These are phyloP conservation scores for Dolichotis patagonum DNA, from an alignment of 2,113 vertebrate species.

Conservation along the genomic window DNA sequence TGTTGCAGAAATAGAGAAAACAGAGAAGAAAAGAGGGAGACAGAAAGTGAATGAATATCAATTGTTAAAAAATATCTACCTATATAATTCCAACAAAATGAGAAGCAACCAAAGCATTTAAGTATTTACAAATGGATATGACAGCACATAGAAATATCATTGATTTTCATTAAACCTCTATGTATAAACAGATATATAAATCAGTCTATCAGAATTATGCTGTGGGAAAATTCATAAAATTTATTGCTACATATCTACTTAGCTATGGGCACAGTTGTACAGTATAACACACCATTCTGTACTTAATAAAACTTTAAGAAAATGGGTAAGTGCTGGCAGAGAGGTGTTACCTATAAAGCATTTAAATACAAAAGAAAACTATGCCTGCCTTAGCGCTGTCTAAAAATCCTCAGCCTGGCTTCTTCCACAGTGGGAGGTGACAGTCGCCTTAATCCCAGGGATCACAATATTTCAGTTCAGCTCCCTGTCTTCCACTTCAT, in stretches of 20 bases:
- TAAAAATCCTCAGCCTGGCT: not conserved
- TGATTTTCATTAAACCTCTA: not conserved
- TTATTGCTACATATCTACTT: not conserved
- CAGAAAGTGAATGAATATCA: not conserved
- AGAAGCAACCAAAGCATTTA: not conserved
- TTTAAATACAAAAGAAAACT: not conserved
- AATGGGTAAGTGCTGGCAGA: not conserved
- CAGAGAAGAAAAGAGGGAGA: not conserved
- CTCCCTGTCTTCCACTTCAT: not conserved
- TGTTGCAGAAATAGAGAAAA: not conserved
- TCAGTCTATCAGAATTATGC: not conserved
- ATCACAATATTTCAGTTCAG: not conserved
- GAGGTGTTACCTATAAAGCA: not conserved
- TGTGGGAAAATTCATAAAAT: conserved; percentile 14
- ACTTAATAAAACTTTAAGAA: not conserved
- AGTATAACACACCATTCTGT: not conserved
- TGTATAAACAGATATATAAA: not conserved
- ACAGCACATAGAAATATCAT: not conserved
- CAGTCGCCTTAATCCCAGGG: not conserved
- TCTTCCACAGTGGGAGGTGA: not conserved
- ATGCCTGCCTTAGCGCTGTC: not conserved
- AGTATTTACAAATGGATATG: not conserved
- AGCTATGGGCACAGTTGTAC: not conserved
- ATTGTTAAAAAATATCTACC: not conserved
- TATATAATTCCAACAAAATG: not conserved